Conservation (phyloP, 2,888 invertebrate genomes). For the Cryptops parisi region DNA sequence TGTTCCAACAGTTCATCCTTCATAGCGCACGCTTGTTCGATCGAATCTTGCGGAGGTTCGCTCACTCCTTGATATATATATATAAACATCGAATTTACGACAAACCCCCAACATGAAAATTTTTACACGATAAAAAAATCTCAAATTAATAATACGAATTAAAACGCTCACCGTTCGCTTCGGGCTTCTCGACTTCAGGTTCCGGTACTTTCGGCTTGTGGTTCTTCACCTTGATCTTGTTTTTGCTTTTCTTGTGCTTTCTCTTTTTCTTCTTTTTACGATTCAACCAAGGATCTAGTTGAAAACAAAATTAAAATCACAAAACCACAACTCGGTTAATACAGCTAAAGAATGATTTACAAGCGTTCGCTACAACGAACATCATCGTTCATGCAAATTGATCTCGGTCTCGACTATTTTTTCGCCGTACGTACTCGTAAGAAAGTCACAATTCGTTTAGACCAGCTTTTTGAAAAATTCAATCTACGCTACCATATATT, state of each 20-base stretch:
- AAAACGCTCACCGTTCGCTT: neutral
- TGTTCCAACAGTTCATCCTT: slow-evolving; percentile 74
- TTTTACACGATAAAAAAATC: neutral
- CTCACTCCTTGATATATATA: slow-evolving; percentile 20
- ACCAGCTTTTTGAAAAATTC: too few species aligned
- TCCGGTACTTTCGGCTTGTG: too few species aligned
- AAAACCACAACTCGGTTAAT: too few species aligned
- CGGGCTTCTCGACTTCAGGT: too few species aligned
- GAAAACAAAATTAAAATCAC: neutral
- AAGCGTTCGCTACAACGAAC: too few species aligned
- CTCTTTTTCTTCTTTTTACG: slow-evolving; percentile 44
- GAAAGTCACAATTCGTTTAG: too few species aligned
- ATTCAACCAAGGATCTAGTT: slow-evolving; percentile 60
- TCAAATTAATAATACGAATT: neutral
- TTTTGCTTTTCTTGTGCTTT: slow-evolving; percentile 44
- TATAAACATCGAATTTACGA: neutral
- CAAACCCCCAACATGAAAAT: neutral
- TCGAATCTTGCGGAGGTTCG: slow-evolving; percentile 55
- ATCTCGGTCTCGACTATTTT: too few species aligned
- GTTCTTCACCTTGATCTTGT: slow-evolving; percentile 40
- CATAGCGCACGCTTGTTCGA: slow-evolving; percentile 80
- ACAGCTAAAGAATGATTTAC: too few species aligned
- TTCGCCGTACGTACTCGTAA: too few species aligned
- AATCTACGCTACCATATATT: too few species aligned
- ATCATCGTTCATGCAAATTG: too few species aligned